Percentiles rank a stretch among this genome's conserved stretches.
Conservation (phyloP, 2,113 vertebrate species). For the Cheirogaleus medius region DNA sequence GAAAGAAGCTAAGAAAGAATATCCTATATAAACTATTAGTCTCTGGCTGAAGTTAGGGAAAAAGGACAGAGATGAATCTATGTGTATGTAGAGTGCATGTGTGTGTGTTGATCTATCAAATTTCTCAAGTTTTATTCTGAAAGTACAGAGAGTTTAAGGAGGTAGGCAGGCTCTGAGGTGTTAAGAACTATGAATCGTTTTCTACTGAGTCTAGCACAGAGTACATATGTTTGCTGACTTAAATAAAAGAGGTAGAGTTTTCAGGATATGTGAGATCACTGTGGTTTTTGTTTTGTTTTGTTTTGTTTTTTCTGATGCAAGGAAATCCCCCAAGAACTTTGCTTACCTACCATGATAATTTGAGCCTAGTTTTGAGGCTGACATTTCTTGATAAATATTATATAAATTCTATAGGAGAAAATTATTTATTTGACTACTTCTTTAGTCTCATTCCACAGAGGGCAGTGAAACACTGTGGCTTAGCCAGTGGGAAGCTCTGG, state of each 20-base stretch:
- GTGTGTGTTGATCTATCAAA: not conserved
- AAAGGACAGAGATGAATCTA: not conserved
- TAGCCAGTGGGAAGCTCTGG: not conserved
- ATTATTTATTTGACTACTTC: not conserved
- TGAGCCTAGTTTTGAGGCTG: not conserved
- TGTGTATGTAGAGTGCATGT: not conserved
- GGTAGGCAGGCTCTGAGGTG: not conserved
- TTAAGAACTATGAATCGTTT: not conserved
- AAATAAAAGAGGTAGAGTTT: not conserved
- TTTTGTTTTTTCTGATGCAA: not conserved
- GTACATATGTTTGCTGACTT: not conserved
- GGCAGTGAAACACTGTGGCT: not conserved
- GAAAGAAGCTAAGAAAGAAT: not conserved
- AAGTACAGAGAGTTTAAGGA: not conserved
- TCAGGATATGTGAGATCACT: not conserved
- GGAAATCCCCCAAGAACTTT: not conserved
- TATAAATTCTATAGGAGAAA: not conserved
- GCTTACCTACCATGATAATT: not conserved
- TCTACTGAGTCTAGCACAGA: not conserved
- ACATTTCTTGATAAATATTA: not conserved
- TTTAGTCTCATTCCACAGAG: not conserved
- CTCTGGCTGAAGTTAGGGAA: not conserved
- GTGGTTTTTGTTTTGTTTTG: not conserved
- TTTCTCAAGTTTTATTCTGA: not conserved
- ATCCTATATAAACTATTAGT: not conserved